Evolutionary conservation across 2,113 vertebrate species (phyloP), one percentile per base, ranked within the genome.

Genomic region (Ameiurus melas): DNA sequence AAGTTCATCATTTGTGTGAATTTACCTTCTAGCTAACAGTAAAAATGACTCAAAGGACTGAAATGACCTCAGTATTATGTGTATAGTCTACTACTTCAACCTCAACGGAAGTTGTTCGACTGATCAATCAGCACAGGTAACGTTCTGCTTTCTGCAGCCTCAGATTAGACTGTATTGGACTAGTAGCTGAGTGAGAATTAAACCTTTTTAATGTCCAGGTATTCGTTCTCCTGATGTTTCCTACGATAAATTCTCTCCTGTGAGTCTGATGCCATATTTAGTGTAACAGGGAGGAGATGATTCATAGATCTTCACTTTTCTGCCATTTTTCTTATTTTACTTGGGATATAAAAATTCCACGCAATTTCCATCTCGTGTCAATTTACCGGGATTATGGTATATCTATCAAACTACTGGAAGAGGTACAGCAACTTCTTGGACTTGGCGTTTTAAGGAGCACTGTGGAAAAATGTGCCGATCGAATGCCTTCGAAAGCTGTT

Each of bases 141-240:
- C 53, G 14, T 78, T 51, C 27, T 80, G 5, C 53, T 51, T 78
- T 27, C 27, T 80, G 5, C n/a, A 55, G 51, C 39, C 55, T 82
- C 22, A 17, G 51, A 27, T 33, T 30, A 55, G 14, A 88, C 10
- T 33, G 47, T 22, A 55, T 30, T 79, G 70, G 53, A 36, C 75
- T 79, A 88, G 85, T 58, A 84, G 78, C 71, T 30, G 51, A 86
- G 51, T 25, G 51, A 86, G 36, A 47, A 64, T 89, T 88, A 89
- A 89, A 89, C 84, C 88, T 57, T 19, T 79, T 55, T 13, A 39
- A 85, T 51, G 70, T 84, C 68, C 83, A 90, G 85, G 75, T 90
- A 90, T 91, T 88, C 71, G 30, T 90, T 92, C 87, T 85, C 90
- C 86, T 64, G 87, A 79, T 90, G 90, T 92, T 91, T 92, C 82